Base-by-base conservation (phyloP, 2,888 invertebrate genomes). In the Phanerotoma sp. region DNA sequence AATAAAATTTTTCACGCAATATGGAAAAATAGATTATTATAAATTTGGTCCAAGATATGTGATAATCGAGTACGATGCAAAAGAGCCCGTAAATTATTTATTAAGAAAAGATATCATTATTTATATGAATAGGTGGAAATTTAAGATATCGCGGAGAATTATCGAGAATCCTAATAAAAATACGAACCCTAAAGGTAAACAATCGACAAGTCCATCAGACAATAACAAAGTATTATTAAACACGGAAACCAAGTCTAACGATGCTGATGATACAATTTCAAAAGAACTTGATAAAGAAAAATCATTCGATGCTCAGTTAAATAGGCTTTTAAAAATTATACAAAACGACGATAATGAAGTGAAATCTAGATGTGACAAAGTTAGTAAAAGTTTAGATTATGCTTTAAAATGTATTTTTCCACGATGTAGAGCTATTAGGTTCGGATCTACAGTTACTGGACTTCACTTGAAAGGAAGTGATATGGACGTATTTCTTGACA, bases 401-500 rank as follows among this genome's bases (percentile, higher is more conserved):
- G 60, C 69, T 28, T 69, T 77, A 25, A 59, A 37, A 38, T 32
- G 22, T 11, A 2, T 56, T 22, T 77, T 66, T 62, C 78, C 63
- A 44, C 63, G 52, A 10, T 78, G 78, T 58, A 62, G 64, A 35
- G 78, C 82, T 4, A 73, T 79, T 56, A 84, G 85, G 3, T 92
- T 89, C 77, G 91, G 92, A 3, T 91, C 91, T 0, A 84, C 87
- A 30, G 81, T 86, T 2, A 88, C 86, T 1, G 88, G 87, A 3
- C 78, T 91, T 46, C 85, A 85, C 42, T 83, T 88, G 54, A 83
- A 82, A 69, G 81, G 79, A 21, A 88, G 89, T 69, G 91, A 91
- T 76, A 82, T 90, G 9, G 91, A 91, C 74, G 81, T 89, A 66
- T 89, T 81, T 74, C 73, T 89, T 25, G 73, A 80, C 50, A 74